A percentile compares a stretch with the other conserved stretches of the same genome.
phyloP scores from a whole-genome alignment of 2,888 invertebrate species.

The Stegana nigrithorax region DNA sequence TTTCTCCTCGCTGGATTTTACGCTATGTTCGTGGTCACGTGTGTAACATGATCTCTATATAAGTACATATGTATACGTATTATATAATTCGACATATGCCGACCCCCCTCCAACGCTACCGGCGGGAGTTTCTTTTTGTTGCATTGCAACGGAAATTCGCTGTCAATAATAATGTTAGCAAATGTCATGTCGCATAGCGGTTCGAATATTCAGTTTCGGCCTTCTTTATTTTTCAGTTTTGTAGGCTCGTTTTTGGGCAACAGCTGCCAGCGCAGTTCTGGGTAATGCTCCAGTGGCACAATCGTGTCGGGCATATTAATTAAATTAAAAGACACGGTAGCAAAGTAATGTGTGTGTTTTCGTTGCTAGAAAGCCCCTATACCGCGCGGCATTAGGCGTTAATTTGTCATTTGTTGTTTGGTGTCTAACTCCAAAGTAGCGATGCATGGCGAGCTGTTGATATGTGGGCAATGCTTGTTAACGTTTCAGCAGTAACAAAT shows the following conservation, averaged over 20 bases:
- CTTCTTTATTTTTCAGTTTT: not conserved
- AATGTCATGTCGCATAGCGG: slow-evolving; percentile 28
- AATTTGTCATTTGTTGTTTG: slow-evolving; percentile 8
- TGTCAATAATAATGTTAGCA: slow-evolving; percentile 18
- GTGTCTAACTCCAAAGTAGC: slow-evolving; percentile 34
- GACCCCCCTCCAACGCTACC: not conserved
- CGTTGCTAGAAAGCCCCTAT: slow-evolving; percentile 42
- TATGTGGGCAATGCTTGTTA: slow-evolving; percentile 48
- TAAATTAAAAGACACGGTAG: slow-evolving; percentile 4
- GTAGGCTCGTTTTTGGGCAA: slow-evolving; percentile 17
- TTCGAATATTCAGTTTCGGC: slow-evolving; percentile 11
- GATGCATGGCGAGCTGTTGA: slow-evolving; percentile 30
- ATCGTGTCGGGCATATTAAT: slow-evolving; percentile 30
- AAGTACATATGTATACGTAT: too few species aligned
- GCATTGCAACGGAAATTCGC: slow-evolving; percentile 19
- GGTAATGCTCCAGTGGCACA: slow-evolving; percentile 45
- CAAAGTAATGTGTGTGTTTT: not conserved
- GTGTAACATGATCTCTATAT: slow-evolving; percentile 17
- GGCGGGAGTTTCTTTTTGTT: not conserved
- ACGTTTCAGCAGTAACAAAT: too few species aligned
- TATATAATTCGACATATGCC: not conserved
- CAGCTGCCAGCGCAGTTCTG: slow-evolving; percentile 12
- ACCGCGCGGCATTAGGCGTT: not conserved
- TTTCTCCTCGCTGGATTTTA: too few species aligned
- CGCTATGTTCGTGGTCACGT: slow-evolving; percentile 10